phyloP scores from a whole-genome alignment of 2,113 vertebrate genomes.

The Machaerirhynchus nigripectus region DNA sequence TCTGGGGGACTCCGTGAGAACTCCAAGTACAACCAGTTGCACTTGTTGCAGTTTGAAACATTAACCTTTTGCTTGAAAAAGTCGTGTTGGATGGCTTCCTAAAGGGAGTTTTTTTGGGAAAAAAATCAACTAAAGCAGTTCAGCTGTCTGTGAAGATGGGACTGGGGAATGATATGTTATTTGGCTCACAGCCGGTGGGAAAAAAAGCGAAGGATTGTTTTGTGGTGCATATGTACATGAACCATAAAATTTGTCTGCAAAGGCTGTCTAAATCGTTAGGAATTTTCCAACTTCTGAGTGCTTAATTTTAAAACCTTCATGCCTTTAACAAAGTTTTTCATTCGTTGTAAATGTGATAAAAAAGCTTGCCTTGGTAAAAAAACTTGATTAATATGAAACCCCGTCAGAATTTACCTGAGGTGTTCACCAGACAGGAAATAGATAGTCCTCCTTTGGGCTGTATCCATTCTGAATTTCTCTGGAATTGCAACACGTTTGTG shows the following conservation, averaged over 20 bases:
- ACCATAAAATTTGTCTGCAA: neutral
- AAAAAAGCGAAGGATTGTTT: neutral
- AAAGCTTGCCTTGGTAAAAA: neutral
- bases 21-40: accelerated
- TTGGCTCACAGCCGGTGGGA: neutral
- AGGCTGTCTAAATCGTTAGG: neutral
- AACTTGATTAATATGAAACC: neutral
- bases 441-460: neutral
- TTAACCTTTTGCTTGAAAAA: neutral
- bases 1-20: neutral
- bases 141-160: neutral
- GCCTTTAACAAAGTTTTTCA: neutral
- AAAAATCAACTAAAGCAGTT: neutral
- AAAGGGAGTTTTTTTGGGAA: neutral
- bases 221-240: neutral
- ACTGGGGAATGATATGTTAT: neutral
- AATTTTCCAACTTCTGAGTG: neutral
- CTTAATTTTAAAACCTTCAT: neutral
- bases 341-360: neutral
- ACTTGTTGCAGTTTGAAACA: neutral
- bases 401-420: neutral
- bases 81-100: neutral
- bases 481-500: neutral
- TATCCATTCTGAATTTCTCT: neutral
- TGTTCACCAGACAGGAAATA: neutral